Base-by-base conservation (phyloP, 2,797 vertebrate genomes). In the Sebastes umbrosus region DNA sequence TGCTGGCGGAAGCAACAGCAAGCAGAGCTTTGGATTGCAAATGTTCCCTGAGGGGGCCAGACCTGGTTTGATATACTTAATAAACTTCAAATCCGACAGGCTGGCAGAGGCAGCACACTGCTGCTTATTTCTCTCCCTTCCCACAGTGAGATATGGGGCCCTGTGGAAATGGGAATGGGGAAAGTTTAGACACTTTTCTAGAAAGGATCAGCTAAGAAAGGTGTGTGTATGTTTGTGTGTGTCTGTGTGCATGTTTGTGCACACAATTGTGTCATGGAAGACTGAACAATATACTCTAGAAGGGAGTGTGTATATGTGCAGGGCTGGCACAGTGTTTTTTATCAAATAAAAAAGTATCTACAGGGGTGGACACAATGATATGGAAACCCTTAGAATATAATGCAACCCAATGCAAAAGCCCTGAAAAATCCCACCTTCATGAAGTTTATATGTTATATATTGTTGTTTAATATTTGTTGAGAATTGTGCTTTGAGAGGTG, bases 11-110 rank as follows among this genome's bases (percentile, higher is more conserved):
- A 88, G 92, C 84, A 92, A 95, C 83, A 82, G 89, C 90, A 93
- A 92, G 89, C 90, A 86, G 85, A 92, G 94, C 89, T 94, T 94
- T 93, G 92, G 93, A 95, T 94, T 90, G 92, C 90, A 93, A 93
- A 94, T 93, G 91, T 93, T 93, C 91, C 94, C 92, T 90, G 87
- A 91, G 90, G 93, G 93, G 92, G 86, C 80, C 83, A 67, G 93
- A 74, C 84, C 85, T 73, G 85, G 90, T 93, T 93, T 93, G 93
- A 95, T 94, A 93, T 91, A 94, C 91, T 95, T 94, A 94, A 94
- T 95, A 94, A 95, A 94, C 93, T 92, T 94, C 84, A 93, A 93
- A 94, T 94, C 92, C 90, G 85, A 92, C 93, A 92, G 87, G 85
- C 93, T 92, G 92, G 89, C 90, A 89, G 86, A 88, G 83, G 86